Evolutionary conservation across 2,797 vertebrate species (phyloP), one percentile per base, ranked within the genome.

Genomic region (Karalla daura): DNA sequence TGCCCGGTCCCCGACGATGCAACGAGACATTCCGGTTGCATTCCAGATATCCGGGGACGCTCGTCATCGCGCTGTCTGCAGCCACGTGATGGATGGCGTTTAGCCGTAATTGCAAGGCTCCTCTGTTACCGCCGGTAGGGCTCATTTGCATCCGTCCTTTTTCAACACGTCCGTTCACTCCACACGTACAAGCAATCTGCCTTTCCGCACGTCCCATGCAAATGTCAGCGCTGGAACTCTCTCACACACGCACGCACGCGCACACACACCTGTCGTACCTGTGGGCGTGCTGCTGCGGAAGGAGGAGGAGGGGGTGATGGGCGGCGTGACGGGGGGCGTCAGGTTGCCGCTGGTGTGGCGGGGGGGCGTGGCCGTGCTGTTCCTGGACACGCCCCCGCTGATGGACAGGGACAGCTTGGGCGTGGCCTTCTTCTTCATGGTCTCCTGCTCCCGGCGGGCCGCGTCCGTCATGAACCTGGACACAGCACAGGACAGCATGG

Each of bases 381-480:
- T 96, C 83, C 98, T 95, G 63, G 96, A 96, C 89, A 98, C 92
- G 3, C 95, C 95, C 63, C 96, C 96, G 17, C 95, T 96, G 88
- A 98, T 93, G 79, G 97, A 98, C 89, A 98, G 92, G 15, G 97
- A 97, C 65, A 99, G 95, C 82, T 99, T 99, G 0, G 98, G 97
- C 50, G 98, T 94, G 67, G 96, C 95, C 91, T 98, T 99, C 84
- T 99, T 99, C 90, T 98, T 99, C 76, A 97, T 88, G 75, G 95
- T 96, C 83, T 99, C 98, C 77, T 99, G 98, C 85, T 99, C 98
- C 67, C 97, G 94, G 72, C 97, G 96, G 7, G 97, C 97, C 13
- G 98, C 98, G 81, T 99, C 98, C 0, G 98, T 99, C 97, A 99
- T 97, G 92, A 99, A 99, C 84, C 98, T 99, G 84, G n/a, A n/a